Percentiles rank a stretch among this genome's conserved stretches.
Conservation (phyloP, 2,888 invertebrate genomes). For the Byasa hedistus region DNA sequence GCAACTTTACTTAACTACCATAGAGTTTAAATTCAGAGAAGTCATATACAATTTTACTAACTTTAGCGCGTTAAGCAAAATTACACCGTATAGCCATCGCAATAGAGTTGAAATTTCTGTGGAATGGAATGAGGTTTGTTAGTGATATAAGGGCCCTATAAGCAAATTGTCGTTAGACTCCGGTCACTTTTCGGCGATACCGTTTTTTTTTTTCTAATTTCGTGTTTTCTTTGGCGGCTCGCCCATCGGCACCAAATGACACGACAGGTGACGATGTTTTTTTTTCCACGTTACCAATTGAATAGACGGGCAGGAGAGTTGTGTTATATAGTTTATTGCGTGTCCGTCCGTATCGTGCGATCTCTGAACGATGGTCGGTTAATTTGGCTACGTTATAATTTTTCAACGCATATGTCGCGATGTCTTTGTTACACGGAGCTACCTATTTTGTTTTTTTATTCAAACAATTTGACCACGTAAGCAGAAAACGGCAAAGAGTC, state of each 20-base stretch:
- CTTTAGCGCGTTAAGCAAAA: neutral
- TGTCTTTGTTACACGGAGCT: constrained; percentile 41
- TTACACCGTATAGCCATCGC: constrained; percentile 4
- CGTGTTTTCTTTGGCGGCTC: constrained; percentile 74
- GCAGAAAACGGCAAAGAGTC: too few relatives aligned
- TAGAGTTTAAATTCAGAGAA: constrained; percentile 1
- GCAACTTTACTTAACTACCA: neutral
- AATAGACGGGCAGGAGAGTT: constrained; percentile 56
- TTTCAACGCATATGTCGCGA: constrained; percentile 62
- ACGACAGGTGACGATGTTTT: constrained; percentile 77
- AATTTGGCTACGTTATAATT: constrained; percentile 65
- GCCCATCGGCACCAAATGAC: constrained; percentile 78
- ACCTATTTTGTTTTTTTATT: neutral
- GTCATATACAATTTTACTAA: too few relatives aligned
- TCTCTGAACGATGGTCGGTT: constrained; percentile 53
- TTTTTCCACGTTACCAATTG: constrained; percentile 44
- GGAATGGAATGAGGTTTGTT: constrained; percentile 33
- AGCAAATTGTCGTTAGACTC: constrained; percentile 60
- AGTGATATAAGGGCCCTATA: constrained; percentile 33
- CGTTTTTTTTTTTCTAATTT: constrained; percentile 59
- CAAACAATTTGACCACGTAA: too few relatives aligned
- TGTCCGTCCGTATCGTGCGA: constrained; percentile 59
- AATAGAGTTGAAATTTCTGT: constrained; percentile 37
- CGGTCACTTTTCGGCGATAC: constrained; percentile 69
- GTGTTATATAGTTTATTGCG: constrained; percentile 77